Conservation (phyloP, 2,113 vertebrate species). For the Rhinopomastus cyanomelas region DNA sequence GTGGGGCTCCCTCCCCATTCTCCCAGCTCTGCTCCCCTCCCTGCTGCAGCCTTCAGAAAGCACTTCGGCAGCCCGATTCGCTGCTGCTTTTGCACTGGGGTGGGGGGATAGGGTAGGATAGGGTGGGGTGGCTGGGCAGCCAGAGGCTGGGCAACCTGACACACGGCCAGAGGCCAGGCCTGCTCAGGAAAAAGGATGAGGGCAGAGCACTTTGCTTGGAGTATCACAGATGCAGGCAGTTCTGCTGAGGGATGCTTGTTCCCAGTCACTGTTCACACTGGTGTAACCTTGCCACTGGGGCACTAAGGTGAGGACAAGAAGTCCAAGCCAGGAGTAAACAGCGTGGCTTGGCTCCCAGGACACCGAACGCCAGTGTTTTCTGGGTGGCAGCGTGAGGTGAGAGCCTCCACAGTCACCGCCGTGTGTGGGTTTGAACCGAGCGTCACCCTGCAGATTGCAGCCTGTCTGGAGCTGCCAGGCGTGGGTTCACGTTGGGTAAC, state of each 20-base stretch:
- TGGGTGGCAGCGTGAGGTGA: background rate
- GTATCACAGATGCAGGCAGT: fast-evolving
- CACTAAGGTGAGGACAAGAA: background rate
- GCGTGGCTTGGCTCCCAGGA: background rate
- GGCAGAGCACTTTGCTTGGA: background rate
- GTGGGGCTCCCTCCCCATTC: background rate
- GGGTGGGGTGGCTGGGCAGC: background rate
- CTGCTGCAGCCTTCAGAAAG: background rate
- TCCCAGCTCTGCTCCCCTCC: background rate
- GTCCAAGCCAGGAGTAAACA: background rate
- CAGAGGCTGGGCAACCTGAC: background rate
- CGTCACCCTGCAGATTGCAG: background rate
- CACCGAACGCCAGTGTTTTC: background rate
- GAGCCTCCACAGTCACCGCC: background rate
- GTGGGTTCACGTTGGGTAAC: background rate
- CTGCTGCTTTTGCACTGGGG: background rate
- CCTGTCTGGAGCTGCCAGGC: background rate
- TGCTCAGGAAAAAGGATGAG: background rate
- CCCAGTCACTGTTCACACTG: background rate
- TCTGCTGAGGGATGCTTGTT: background rate
- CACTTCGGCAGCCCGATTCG: fast-evolving
- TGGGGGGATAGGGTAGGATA: background rate
- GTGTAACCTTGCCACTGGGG: background rate
- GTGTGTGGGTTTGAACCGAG: background rate
- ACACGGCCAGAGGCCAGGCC: background rate